Percentiles rank a stretch among this genome's conserved stretches.
phyloP scores from a whole-genome alignment of 2,797 vertebrate genomes.

The Crocidura indochinensis region DNA sequence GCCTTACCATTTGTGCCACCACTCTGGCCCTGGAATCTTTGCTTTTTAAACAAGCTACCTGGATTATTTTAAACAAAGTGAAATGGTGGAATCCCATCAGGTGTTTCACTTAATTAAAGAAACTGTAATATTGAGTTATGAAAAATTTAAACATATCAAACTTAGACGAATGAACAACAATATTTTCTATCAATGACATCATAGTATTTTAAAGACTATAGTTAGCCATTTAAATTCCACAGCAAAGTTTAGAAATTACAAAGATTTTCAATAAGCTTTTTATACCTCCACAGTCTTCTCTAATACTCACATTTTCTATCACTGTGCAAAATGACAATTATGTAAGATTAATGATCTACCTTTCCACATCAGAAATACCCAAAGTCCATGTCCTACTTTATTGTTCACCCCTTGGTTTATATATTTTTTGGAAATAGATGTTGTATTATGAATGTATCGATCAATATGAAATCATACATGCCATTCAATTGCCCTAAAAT shows the following conservation, averaged over 20 bases:
- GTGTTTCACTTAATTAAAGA: not conserved
- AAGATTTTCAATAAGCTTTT: not conserved
- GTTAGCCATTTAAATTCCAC: not conserved
- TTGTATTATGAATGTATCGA: not conserved
- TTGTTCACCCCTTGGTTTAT: not conserved
- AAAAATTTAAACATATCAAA: not conserved
- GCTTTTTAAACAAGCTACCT: not conserved
- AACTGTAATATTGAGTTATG: not conserved
- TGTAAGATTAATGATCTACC: not conserved
- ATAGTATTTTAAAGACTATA: not conserved
- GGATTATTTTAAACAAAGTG: not conserved
- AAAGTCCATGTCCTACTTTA: not conserved
- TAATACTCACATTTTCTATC: not conserved
- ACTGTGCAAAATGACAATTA: not conserved
- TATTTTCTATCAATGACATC: not conserved
- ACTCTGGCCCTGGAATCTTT: no score
- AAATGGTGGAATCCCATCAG: not conserved
- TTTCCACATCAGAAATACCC: not conserved
- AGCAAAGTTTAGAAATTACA: not conserved
- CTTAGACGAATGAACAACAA: not conserved
- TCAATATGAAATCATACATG: not conserved
- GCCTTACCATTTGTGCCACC: no score
- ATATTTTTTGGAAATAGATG: not conserved
- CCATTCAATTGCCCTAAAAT: not conserved
- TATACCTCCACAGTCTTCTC: not conserved